Evolutionary conservation across 2,113 vertebrate genomes (phyloP).

Genomic region (Canis aureus): DNA sequence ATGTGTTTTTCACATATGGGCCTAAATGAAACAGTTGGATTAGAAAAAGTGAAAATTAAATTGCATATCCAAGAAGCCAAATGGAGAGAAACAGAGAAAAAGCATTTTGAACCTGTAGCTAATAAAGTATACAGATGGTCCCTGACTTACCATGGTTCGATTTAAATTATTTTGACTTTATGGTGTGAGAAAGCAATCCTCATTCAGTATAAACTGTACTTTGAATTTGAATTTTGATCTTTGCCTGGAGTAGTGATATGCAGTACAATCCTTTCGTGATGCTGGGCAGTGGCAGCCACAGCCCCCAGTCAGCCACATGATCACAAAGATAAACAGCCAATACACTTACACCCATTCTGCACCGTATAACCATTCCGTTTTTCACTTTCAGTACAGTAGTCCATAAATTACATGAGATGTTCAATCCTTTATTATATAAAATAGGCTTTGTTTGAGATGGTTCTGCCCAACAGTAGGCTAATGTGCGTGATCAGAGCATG

Average conservation of each 20-base stretch:
- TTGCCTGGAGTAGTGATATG: neutral
- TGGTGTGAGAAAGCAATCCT: neutral
- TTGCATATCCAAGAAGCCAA: constrained; percentile 35
- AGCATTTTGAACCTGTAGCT: constrained; percentile 42
- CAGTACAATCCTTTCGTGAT: neutral
- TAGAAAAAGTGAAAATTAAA: constrained; percentile 55
- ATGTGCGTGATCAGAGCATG: neutral
- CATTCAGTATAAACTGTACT: neutral
- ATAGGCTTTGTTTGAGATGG: neutral
- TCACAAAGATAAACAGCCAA: too few relatives aligned
- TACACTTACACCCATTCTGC: neutral
- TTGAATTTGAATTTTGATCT: neutral
- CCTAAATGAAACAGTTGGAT: constrained; percentile 43
- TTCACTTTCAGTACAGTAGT: neutral
- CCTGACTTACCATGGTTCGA: neutral
- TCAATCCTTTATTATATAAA: neutral
- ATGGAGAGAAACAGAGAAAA: constrained; percentile 38
- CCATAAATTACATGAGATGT: neutral
- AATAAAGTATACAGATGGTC: constrained; percentile 18
- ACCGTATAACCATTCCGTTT: neutral
- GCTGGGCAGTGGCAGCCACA: neutral
- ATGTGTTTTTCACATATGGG: constrained; percentile 35
- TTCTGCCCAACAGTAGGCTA: neutral
- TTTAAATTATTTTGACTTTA: neutral
- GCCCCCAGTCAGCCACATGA: neutral